Percentiles rank a stretch among this genome's conserved stretches.
Evolutionary conservation across 2,113 vertebrate genomes (phyloP).

Genomic region (Rhea pennata): DNA sequence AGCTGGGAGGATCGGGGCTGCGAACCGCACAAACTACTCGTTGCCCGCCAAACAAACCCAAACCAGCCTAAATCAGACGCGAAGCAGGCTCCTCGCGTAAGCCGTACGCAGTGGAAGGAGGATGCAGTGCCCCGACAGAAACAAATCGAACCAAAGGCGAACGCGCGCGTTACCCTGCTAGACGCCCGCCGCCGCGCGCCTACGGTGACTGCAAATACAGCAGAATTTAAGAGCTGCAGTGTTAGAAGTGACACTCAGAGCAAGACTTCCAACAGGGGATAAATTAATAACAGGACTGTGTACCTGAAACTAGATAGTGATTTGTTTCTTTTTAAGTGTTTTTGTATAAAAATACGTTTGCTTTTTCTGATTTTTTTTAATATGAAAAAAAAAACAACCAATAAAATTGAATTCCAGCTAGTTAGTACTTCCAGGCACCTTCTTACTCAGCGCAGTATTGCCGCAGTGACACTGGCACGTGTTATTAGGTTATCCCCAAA

Average conservation of each 20-base stretch:
- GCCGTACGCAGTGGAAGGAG: slow-evolving; percentile 12
- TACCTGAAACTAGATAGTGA: not conserved
- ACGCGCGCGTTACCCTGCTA: not conserved
- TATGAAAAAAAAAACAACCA: too few species aligned
- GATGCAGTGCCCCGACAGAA: slow-evolving; percentile 50
- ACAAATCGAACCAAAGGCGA: slow-evolving; percentile 3
- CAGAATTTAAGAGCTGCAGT: not conserved
- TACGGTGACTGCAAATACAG: not conserved
- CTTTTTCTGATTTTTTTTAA: too few species aligned
- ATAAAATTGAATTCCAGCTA: not conserved
- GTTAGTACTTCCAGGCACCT: not conserved
- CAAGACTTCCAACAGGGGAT: slow-evolving; percentile 66
- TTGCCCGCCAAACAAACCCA: slow-evolving; percentile 40
- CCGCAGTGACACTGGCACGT: accelerated
- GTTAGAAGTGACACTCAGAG: slow-evolving; percentile 8
- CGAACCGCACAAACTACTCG: not conserved
- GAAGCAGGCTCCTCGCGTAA: slow-evolving; percentile 3
- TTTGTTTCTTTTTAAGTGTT: not conserved
- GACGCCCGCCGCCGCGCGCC: not conserved
- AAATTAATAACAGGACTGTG: slow-evolving; percentile 77
- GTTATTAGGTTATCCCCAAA: slow-evolving; percentile 84
- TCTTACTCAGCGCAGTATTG: not conserved
- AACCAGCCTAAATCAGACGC: slow-evolving; percentile 9
- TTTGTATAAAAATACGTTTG: not conserved
- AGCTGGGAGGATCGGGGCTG: not conserved